A percentile compares a stretch with the other conserved stretches of the same genome.
These are phyloP conservation scores for Otolemur garnettii DNA, from an alignment of 2,113 vertebrate species.

Conservation along the genomic window DNA sequence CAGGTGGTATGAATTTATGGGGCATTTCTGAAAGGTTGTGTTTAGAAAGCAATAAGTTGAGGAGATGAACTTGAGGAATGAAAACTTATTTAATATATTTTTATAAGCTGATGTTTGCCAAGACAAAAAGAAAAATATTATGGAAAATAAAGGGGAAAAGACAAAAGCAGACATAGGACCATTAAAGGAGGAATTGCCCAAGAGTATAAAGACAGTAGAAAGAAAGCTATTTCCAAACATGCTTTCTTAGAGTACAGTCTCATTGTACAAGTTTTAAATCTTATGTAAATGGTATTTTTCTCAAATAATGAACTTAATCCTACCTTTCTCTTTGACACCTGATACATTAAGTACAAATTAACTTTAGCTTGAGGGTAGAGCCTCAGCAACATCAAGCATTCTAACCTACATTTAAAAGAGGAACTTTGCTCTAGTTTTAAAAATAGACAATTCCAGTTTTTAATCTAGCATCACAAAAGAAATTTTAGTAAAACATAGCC, in stretches of 20 bases:
- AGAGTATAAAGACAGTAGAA: not conserved
- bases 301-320: not conserved
- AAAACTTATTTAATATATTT: conserved; percentile 45
- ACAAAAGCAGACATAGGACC: conserved; percentile 20
- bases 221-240: not conserved
- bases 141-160: conserved; percentile 6
- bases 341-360: not conserved
- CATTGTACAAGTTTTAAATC: not conserved
- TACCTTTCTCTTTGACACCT: conserved; percentile 20
- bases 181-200: not conserved
- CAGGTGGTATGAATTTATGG: conserved; percentile 14
- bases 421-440: not conserved
- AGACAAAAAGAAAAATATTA: conserved; percentile 48
- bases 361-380: not conserved
- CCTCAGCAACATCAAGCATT: not conserved
- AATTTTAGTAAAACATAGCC: not conserved
- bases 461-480: conserved; percentile 14
- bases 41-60: conserved; percentile 52
- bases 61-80: conserved; percentile 42
- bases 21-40: conserved; percentile 29
- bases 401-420: conserved; percentile 39
- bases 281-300: not conserved
- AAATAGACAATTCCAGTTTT: not conserved
- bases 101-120: not conserved
- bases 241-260: not conserved